Evolutionary conservation across 2,888 invertebrate species (phyloP).

Genomic region (Rhogogaster chlorosoma): DNA sequence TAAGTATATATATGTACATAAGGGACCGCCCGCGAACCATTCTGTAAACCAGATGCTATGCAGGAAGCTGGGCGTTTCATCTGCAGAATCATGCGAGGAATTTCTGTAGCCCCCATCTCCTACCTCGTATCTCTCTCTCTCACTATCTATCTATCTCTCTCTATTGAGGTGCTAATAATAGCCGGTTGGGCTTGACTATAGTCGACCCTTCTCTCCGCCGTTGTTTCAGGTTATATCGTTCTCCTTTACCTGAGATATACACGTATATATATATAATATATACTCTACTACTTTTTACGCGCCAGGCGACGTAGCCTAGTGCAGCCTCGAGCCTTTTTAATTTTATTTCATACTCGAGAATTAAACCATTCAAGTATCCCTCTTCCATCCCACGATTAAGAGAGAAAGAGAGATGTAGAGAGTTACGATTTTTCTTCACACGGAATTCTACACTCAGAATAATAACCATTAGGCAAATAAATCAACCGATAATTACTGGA

Average conservation of each 20-base stretch:
- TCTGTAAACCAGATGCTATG: constrained; percentile 45
- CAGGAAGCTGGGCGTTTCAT: constrained; percentile 42
- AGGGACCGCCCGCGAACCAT: constrained; percentile 28
- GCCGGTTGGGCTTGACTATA: neutral
- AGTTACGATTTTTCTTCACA: neutral
- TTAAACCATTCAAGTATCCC: neutral
- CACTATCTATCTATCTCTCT: neutral
- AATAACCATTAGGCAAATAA: neutral
- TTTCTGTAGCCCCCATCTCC: constrained; percentile 32
- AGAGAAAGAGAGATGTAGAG: neutral
- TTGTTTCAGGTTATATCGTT: neutral
- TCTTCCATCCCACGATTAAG: neutral
- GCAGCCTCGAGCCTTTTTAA: neutral
- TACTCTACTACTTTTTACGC: neutral
- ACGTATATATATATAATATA: neutral
- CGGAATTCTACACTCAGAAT: neutral
- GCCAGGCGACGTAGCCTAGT: neutral
- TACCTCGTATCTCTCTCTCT: neutral
- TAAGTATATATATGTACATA: neutral
- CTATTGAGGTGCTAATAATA: constrained; percentile 40
- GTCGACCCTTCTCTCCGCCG: neutral
- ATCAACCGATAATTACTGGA: neutral
- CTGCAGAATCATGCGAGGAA: constrained; percentile 43
- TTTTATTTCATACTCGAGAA: neutral
- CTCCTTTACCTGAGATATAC: neutral